Base-by-base conservation (phyloP, 2,797 vertebrate species). In the Trematomus bernacchii region DNA sequence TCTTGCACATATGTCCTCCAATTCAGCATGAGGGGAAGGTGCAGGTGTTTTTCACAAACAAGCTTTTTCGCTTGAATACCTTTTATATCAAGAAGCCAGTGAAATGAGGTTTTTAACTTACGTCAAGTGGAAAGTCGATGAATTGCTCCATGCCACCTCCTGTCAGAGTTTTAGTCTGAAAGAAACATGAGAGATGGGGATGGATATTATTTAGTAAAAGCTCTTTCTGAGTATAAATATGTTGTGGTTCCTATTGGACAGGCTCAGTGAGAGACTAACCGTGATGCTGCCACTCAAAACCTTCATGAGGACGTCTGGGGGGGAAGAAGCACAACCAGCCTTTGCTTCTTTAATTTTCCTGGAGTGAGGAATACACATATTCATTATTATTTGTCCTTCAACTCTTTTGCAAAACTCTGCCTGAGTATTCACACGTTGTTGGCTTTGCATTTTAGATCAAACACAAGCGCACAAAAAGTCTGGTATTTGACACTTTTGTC, bases 111-210 rank as follows among this genome's bases (percentile, higher is more conserved):
- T 62, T 79, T 69, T 62, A 90, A 90, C 95, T 97, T 90, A 99
- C 97, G 89, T 97, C 94, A 47, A 88, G 85, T 61, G 92, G 94
- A 84, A 87, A 87, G 80, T 94, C 95, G 8, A 93, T 95, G 54
- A 95, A 77, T 51, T 89, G 89, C 59, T 98, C 97, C 97, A 98
- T 98, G 55, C 95, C 93, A 73, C 89, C 95, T 89, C 91, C 94
- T 86, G 93, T 95, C 93, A 97, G 95, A 90, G 94, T 95, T 96
- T 99, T 99, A 79, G 94, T 93, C 97, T 99, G 18, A 10, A 80
- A 33, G 6, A 57, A 1, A 70, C 6, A 0, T 3, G 3, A n/a
- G 43, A 64, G 1, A 67, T 1, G 47, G 21, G 58, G 14, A 75
- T 19, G 71, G 13, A 57, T 0, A 40, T 21, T 14, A 21, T 21